phyloP scores from a whole-genome alignment of 2,113 vertebrate species.

The Dasypus novemcinctus region DNA sequence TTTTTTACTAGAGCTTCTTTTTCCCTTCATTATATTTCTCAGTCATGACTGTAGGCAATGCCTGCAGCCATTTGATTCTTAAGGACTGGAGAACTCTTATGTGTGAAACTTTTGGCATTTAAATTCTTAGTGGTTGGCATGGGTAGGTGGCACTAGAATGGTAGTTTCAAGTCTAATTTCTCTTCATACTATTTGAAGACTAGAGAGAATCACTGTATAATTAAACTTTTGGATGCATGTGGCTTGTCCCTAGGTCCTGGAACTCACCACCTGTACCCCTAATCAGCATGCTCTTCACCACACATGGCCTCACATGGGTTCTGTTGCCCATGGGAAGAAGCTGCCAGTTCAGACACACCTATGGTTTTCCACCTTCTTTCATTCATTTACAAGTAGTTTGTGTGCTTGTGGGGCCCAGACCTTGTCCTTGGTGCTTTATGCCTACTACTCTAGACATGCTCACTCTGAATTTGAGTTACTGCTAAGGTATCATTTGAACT shows the following conservation, averaged over 20 bases:
- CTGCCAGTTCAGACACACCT: too few species aligned
- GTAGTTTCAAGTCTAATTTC: neutral
- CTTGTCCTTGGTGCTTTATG: too few species aligned
- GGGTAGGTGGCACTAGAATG: neutral
- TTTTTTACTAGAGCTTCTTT: neutral
- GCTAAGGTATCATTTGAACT: too few species aligned
- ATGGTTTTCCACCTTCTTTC: too few species aligned
- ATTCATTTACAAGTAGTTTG: too few species aligned
- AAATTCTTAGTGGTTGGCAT: neutral
- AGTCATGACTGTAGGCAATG: neutral
- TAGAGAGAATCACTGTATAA: neutral
- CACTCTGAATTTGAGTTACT: too few species aligned
- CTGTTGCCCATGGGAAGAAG: neutral
- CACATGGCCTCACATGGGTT: neutral
- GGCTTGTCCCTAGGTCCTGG: neutral
- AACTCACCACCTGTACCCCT: neutral
- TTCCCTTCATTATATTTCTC: neutral
- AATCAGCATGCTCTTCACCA: neutral
- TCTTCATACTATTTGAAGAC: neutral
- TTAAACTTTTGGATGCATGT: neutral
- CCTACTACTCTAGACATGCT: too few species aligned
- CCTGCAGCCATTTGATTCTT: neutral
- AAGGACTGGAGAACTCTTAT: neutral
- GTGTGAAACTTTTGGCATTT: conserved; percentile 6
- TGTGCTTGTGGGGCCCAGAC: too few species aligned